Conservation (phyloP, 2,888 invertebrate species). For the Hirtodrosophila duncani region DNA sequence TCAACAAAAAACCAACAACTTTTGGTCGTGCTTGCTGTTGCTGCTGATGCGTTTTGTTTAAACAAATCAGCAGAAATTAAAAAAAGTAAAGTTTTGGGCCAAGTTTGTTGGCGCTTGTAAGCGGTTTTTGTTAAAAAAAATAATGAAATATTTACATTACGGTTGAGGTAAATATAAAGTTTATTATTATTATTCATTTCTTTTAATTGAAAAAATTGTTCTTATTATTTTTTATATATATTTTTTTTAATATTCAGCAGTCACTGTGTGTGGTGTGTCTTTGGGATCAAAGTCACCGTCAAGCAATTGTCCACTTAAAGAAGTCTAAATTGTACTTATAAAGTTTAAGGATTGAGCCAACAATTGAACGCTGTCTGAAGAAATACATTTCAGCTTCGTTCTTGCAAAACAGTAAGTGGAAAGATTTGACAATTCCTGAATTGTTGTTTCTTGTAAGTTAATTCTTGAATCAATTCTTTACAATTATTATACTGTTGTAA, state of each 20-base stretch:
- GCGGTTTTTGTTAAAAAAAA: constrained; percentile 44
- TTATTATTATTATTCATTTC: constrained; percentile 11
- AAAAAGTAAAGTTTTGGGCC: constrained; percentile 39
- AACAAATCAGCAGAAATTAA: constrained; percentile 62
- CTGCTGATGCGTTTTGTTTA: constrained; percentile 40
- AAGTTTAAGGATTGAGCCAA: no score
- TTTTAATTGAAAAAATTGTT: constrained; percentile 8
- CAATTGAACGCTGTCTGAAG: no score
- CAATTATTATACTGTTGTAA: no score
- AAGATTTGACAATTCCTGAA: no score
- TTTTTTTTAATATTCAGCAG: constrained; percentile 15
- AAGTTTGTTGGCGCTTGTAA: constrained; percentile 67
- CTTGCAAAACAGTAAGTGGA: no score
- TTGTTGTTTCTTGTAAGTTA: no score
- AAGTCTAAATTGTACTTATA: no score
- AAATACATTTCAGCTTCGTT: no score
- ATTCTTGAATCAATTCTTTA: no score
- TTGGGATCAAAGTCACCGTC: not conserved
- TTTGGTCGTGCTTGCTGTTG: no score
- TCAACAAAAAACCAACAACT: constrained; percentile 47
- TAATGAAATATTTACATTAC: constrained; percentile 36
- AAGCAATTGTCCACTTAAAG: not conserved
- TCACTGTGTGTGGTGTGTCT: not conserved
- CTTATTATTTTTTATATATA: constrained; percentile 10
- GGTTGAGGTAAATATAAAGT: constrained; percentile 9